phyloP scores from a whole-genome alignment of 2,888 invertebrate species.

The Yponomeuta sedellus region DNA sequence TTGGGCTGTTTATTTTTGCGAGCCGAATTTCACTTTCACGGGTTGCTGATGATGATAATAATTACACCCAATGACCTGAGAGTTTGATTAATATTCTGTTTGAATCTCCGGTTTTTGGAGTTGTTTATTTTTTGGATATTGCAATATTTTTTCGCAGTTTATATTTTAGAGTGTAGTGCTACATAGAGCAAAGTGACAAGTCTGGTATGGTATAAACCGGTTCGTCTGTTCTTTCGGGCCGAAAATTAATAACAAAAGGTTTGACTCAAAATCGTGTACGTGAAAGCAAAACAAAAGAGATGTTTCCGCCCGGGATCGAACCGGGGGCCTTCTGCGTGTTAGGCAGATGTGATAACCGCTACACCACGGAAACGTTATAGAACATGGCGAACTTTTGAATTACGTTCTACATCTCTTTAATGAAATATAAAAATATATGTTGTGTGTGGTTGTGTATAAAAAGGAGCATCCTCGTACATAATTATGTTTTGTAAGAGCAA shows the following conservation, averaged over 20 bases:
- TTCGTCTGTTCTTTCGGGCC: no score
- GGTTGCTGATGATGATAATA: not conserved
- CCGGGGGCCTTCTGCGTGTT: conserved; percentile 40
- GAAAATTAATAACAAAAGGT: no score
- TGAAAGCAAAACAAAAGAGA: conserved; percentile 20
- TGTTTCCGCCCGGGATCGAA: conserved; percentile 34
- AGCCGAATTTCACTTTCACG: conserved; percentile 39
- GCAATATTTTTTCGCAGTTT: no score
- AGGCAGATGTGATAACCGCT: conserved; percentile 87
- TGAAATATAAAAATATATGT: no score
- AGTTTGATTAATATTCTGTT: not conserved
- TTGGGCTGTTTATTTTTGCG: conserved; percentile 51
- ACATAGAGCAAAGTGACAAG: no score
- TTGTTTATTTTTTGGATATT: not conserved
- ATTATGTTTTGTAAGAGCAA: no score
- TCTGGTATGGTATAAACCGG: no score
- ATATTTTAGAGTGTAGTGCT: no score
- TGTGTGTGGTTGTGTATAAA: no score
- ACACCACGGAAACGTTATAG: conserved; percentile 79
- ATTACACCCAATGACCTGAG: no score
- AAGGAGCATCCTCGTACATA: no score
- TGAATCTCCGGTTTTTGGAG: not conserved
- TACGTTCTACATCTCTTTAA: not conserved
- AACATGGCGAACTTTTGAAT: not conserved
- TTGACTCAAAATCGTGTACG: not conserved